Conservation (phyloP, 2,113 vertebrate species). For the Tricholaema leucomelas region DNA sequence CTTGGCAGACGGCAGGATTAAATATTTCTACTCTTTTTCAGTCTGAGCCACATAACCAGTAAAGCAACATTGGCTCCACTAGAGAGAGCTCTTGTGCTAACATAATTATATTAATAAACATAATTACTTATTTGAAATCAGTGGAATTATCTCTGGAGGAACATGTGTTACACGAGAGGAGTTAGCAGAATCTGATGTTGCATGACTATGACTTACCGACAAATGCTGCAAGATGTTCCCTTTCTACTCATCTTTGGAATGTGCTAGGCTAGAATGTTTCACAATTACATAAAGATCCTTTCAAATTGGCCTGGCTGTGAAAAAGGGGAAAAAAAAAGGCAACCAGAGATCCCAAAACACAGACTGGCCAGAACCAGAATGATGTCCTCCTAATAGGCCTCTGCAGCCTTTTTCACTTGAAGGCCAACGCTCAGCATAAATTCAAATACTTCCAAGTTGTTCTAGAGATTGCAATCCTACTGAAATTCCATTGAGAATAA, state of each 20-base stretch:
- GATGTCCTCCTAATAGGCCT: neutral
- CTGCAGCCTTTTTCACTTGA: neutral
- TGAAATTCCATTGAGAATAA: conserved; percentile 33
- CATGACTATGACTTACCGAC: neutral
- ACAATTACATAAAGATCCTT: neutral
- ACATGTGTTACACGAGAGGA: neutral
- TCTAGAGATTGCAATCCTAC: neutral
- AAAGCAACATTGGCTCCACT: conserved; percentile 64
- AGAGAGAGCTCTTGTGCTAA: conserved; percentile 73
- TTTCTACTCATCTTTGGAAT: neutral
- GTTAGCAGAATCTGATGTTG: neutral
- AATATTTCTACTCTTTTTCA: conserved; percentile 3
- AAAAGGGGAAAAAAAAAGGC: neutral
- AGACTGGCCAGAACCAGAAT: neutral
- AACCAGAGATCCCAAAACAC: neutral
- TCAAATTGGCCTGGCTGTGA: neutral
- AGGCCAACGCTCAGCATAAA: neutral
- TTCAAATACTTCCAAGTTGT: neutral
- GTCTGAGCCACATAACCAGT: conserved; percentile 33
- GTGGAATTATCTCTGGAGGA: neutral
- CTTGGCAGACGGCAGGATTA: neutral
- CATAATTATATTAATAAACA: conserved; percentile 72
- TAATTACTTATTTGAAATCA: conserved; percentile 66
- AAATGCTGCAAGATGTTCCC: neutral
- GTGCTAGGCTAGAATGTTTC: neutral